Conservation (phyloP, 2,113 vertebrate genomes). For the Lampris incognitus region DNA sequence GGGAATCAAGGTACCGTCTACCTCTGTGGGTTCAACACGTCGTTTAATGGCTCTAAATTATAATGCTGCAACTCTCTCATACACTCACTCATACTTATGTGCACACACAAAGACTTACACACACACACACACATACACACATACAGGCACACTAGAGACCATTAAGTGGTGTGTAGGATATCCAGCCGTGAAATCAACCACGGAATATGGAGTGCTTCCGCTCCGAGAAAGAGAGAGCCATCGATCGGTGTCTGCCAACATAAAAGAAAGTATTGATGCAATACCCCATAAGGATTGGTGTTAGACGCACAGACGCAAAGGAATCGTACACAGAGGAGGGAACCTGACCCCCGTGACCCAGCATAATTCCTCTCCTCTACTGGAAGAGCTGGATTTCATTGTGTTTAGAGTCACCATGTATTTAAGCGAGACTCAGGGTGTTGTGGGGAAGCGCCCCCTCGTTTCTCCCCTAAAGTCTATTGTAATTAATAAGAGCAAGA, state of each 20-base stretch:
- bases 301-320: conserved; percentile 44
- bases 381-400: conserved; percentile 5
- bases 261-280: conserved; percentile 74
- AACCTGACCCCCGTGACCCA: conserved; percentile 51
- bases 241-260: conserved; percentile 77
- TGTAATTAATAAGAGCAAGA: conserved; percentile 7
- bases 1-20: conserved; percentile 3
- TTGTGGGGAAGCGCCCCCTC: not conserved
- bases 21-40: conserved; percentile 40
- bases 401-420: conserved; percentile 14
- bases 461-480: conserved; percentile 1
- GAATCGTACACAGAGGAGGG: conserved; percentile 40
- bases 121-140: conserved; percentile 16
- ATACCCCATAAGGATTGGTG: conserved; percentile 56
- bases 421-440: not conserved
- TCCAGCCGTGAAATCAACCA: conserved; percentile 71
- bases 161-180: conserved; percentile 69
- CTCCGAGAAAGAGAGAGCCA: conserved; percentile 59
- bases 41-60: conserved; percentile 68
- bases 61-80: conserved; percentile 31
- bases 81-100: conserved; percentile 21
- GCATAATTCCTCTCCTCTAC: conserved; percentile 1
- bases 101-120: conserved; percentile 3
- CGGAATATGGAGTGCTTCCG: conserved; percentile 78
- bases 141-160: conserved; percentile 28